A percentile compares a stretch with the other conserved stretches of the same genome.
Conservation (phyloP, 2,888 invertebrate genomes). For the Ischnura elegans region DNA sequence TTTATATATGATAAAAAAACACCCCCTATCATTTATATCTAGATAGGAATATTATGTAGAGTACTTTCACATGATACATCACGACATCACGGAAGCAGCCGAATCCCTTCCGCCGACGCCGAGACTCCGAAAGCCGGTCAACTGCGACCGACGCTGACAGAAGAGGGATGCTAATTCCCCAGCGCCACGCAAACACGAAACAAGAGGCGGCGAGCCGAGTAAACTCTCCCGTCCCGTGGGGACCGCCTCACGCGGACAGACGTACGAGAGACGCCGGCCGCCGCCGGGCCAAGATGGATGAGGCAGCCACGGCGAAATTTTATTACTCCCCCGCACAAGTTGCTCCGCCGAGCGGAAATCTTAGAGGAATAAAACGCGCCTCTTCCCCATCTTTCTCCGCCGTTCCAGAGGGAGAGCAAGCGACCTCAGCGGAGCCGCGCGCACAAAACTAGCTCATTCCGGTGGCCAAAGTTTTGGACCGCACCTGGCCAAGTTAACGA, state of each 20-base stretch:
- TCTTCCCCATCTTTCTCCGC: neutral
- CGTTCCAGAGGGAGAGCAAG: neutral
- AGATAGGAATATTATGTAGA: too few relatives aligned
- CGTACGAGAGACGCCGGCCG: too few relatives aligned
- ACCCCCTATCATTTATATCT: too few relatives aligned
- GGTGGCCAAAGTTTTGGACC: slow-evolving; percentile 28
- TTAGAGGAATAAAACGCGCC: slow-evolving; percentile 16
- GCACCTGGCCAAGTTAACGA: slow-evolving; percentile 26
- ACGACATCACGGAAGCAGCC: neutral
- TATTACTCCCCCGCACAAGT: slow-evolving; percentile 10
- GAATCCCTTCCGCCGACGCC: neutral
- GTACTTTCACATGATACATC: neutral
- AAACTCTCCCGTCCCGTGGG: neutral
- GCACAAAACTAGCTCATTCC: slow-evolving; percentile 19
- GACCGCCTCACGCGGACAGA: neutral
- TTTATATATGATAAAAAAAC: too few relatives aligned
- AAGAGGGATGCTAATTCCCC: neutral
- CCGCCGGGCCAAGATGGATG: neutral
- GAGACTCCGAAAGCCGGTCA: neutral
- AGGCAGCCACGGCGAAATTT: neutral
- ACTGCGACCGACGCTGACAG: neutral
- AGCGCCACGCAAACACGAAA: neutral
- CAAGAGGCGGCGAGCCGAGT: neutral
- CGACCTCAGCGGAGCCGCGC: neutral
- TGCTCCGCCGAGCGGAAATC: slow-evolving; percentile 23